Evolutionary conservation across 2,888 invertebrate genomes (phyloP), one percentile per base, ranked within the genome.

Genomic region (Dryobotodes eremita): DNA sequence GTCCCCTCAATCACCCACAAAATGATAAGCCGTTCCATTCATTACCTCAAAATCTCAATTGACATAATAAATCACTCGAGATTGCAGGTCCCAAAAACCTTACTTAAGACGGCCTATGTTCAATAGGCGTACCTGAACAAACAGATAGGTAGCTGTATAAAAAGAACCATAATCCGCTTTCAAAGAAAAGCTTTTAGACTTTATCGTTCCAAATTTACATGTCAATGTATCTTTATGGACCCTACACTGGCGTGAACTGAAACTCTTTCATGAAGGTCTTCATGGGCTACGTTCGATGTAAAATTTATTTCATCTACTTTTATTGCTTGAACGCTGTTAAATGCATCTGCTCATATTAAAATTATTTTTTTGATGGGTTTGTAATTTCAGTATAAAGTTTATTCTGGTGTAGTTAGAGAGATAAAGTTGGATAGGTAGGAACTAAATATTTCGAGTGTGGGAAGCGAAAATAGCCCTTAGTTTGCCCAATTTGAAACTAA

Each of bases 111-210:
- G 68, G 77, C 65, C 78, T 71, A 71, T 69, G 65, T 74, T 77
- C 84, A 83, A 86, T 80, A 82, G 79, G 73, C 75, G 72, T 79
- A 87, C 83, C 89, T 89, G 89, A 83, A 86, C 80, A 84, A 88
- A 89, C 84, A 89, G 88, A 89, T 89, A 87, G 82, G 82, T 84
- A 74, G 62, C 69, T 72, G 65, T 82, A 80, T 75, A 83, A 86
- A 89, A 87, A 82, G 77, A 80, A 79, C 87, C 89, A 88, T 89
- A 89, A 89, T 89, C 89, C 84, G 65, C 86, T 88, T 80, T 86
- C 88, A 89, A 89, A 87, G 89, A 89, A 86, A 86, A 89, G 83
- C 89, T 89, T 89, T 89, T 84, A 88, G 86, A 88, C 84, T 89
- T 89, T 89, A 89, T 89, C 88, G 89, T 83, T 71, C 66, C 66